Conservation (phyloP, 2,888 invertebrate genomes). For the Dynastes tityus region DNA sequence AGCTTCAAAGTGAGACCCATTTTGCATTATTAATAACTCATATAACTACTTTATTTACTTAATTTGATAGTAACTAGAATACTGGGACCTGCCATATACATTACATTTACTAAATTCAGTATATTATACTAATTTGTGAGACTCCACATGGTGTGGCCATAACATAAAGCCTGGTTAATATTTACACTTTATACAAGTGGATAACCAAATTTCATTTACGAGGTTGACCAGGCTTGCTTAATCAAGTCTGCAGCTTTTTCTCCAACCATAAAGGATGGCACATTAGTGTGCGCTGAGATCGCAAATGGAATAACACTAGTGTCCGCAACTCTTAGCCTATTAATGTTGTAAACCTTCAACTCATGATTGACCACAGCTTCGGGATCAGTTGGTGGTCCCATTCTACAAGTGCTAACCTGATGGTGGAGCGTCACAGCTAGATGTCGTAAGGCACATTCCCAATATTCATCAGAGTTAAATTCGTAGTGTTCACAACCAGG, state of each 20-base stretch:
- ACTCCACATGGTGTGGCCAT: too few relatives aligned
- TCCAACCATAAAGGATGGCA: slow-evolving; percentile 81
- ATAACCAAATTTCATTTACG: background rate
- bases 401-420: slow-evolving; percentile 77
- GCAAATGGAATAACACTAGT: slow-evolving; percentile 80
- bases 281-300: slow-evolving; percentile 79
- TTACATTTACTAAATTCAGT: too few relatives aligned
- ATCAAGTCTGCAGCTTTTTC: slow-evolving; percentile 77
- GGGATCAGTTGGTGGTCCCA: slow-evolving; percentile 78
- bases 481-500: slow-evolving; percentile 72
- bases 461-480: slow-evolving; percentile 79
- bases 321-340: slow-evolving; percentile 78
- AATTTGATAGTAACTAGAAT: too few relatives aligned
- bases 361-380: slow-evolving; percentile 78
- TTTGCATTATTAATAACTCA: too few relatives aligned
- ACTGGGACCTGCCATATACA: too few relatives aligned
- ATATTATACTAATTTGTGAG: too few relatives aligned
- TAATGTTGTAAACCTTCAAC: slow-evolving; percentile 76
- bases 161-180: too few relatives aligned
- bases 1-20: too few relatives aligned
- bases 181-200: too few relatives aligned
- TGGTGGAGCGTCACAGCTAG: slow-evolving; percentile 61
- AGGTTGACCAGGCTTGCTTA: slow-evolving; percentile 54
- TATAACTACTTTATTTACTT: too few relatives aligned
- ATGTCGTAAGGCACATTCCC: slow-evolving; percentile 77